Conservation (phyloP, 1,140 invertebrate genomes). For the Cylas formicarius region DNA sequence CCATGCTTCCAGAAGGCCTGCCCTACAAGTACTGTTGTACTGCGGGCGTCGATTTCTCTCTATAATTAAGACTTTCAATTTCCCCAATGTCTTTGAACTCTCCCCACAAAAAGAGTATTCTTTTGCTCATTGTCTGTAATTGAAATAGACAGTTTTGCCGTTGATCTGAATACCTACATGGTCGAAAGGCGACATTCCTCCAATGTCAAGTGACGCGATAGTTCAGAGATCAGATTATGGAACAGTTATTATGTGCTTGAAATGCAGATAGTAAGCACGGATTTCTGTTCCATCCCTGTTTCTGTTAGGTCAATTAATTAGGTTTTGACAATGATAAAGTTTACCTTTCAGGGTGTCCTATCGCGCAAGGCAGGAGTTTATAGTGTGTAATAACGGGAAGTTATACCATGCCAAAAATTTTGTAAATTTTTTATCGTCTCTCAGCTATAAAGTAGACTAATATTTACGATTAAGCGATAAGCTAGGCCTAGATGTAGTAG, state of each 20-base stretch:
- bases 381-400: conserved; percentile 19
- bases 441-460: conserved; percentile 3
- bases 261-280: too few species aligned
- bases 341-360: conserved; percentile 50
- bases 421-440: conserved; percentile 27
- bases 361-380: conserved; percentile 34
- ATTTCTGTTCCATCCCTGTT: too few species aligned
- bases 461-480: conserved; percentile 1
- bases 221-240: conserved; percentile 3
- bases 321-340: conserved; percentile 1
- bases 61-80: conserved; percentile 1
- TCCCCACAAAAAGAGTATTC: too few species aligned
- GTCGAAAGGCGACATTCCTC: too few species aligned
- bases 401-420: conserved; percentile 37
- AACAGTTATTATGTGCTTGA: too few species aligned
- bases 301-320: background rate
- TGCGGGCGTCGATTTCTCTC: background rate
- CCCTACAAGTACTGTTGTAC: background rate
- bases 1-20: background rate
- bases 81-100: too few species aligned
- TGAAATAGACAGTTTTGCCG: too few species aligned
- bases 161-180: too few species aligned
- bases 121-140: conserved; percentile 8
- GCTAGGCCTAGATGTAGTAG: background rate
- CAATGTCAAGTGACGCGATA: too few species aligned